Conservation (phyloP, 2,113 vertebrate genomes). For the Chaetodon auriga region DNA sequence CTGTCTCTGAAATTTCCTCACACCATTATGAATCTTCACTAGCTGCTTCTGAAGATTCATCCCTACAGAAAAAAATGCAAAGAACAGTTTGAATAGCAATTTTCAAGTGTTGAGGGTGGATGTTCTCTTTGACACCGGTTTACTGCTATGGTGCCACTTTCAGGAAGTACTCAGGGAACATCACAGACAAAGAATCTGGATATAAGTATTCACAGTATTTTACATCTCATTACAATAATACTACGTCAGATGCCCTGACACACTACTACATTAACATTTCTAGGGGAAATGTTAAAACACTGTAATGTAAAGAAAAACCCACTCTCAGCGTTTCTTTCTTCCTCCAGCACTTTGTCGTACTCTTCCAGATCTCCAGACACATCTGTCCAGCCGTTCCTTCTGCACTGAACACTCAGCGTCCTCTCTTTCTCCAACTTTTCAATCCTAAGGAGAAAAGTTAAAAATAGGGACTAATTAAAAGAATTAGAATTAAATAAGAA, state of each 20-base stretch:
- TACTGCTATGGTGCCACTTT: not conserved
- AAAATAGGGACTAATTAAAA: not conserved
- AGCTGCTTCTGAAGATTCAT: conserved; percentile 87
- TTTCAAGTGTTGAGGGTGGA: not conserved
- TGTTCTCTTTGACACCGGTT: not conserved
- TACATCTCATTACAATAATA: not conserved
- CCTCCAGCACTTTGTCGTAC: conserved; percentile 83
- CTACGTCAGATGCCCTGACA: not conserved
- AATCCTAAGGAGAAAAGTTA: conserved; percentile 80
- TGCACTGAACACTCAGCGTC: conserved; percentile 83
- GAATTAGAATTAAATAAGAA: not conserved
- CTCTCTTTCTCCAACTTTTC: conserved; percentile 89
- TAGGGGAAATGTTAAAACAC: not conserved
- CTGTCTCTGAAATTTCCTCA: conserved; percentile 89
- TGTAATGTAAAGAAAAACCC: conserved; percentile 53
- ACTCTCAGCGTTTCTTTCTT: conserved; percentile 88
- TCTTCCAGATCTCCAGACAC: conserved; percentile 86
- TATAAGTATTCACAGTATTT: not conserved
- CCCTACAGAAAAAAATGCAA: conserved; percentile 77
- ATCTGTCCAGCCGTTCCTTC: conserved; percentile 84
- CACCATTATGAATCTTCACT: conserved; percentile 86
- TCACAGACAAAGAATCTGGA: not conserved
- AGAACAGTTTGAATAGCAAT: not conserved
- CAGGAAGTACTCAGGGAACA: not conserved
- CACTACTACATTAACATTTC: too few relatives aligned